Percentiles rank a stretch among this genome's conserved stretches.
phyloP scores from a whole-genome alignment of 2,888 invertebrate genomes.

The Chrysolina oricalcia region DNA sequence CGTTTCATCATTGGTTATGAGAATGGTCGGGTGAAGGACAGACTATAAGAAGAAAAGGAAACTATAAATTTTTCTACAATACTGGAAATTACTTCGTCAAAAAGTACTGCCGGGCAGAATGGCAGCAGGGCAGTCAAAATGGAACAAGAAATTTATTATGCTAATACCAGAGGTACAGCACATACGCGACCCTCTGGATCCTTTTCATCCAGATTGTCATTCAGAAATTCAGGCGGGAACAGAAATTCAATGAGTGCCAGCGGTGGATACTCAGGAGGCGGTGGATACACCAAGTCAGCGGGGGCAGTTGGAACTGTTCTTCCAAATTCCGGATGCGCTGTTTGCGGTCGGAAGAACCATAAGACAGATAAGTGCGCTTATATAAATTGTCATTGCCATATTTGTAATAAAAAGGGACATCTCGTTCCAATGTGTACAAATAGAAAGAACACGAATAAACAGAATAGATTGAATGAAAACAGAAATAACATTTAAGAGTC shows the following conservation, averaged over 20 bases:
- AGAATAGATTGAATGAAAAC: neutral
- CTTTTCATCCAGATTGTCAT: neutral
- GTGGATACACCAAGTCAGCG: neutral
- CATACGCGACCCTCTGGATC: neutral
- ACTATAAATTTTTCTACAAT: constrained; percentile 10
- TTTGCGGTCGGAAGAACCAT: constrained; percentile 2
- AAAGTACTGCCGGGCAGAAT: constrained; percentile 3
- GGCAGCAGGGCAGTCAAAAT: neutral
- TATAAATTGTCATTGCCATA: no score
- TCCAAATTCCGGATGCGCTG: neutral
- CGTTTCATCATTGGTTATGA: constrained; percentile 33
- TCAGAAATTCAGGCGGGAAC: neutral
- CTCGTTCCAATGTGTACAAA: constrained; percentile 34
- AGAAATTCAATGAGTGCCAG: neutral
- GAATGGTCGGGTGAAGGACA: constrained; percentile 24
- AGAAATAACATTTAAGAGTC: no score
- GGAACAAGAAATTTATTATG: neutral
- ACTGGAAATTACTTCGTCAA: constrained; percentile 24
- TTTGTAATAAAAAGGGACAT: no score
- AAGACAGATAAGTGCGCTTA: constrained; percentile 7
- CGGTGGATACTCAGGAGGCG: neutral
- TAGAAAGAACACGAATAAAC: constrained; percentile 13
- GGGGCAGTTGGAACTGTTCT: neutral
- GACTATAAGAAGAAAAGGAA: neutral
- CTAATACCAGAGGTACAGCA: neutral